These are phyloP conservation scores for Chaenodraco wilsoni DNA, from an alignment of 2,797 vertebrate genomes.

Conservation along the genomic window DNA sequence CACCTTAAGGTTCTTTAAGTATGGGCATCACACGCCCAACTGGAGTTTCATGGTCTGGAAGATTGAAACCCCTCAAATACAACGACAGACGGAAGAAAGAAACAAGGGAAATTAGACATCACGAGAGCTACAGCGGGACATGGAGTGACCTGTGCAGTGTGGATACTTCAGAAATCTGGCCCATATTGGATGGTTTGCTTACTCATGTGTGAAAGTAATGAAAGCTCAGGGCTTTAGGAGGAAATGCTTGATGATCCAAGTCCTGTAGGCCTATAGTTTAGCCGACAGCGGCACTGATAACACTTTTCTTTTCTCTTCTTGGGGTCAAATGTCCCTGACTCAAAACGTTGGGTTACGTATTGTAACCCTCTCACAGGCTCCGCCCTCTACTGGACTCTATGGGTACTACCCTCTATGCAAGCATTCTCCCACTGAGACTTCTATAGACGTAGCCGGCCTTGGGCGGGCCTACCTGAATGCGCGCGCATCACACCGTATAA, in stretches of 20 bases:
- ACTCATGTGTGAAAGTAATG: conserved; percentile 66
- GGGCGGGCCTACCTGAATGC: too few relatives aligned
- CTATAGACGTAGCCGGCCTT: too few relatives aligned
- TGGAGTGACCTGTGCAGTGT: conserved; percentile 56
- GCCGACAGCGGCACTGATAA: conserved; percentile 30
- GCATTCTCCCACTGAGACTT: too few relatives aligned
- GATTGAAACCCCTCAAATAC: conserved; percentile 42
- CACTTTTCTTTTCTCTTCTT: conserved; percentile 26
- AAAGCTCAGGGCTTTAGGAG: conserved; percentile 49
- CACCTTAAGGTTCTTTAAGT: conserved; percentile 59
- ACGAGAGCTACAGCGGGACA: conserved; percentile 50
- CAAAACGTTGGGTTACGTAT: neutral
- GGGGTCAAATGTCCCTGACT: conserved; percentile 11
- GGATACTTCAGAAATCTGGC: conserved; percentile 55
- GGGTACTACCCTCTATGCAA: too few relatives aligned
- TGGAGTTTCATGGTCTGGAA: conserved; percentile 47
- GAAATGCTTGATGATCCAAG: conserved; percentile 61
- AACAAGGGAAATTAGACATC: conserved; percentile 47
- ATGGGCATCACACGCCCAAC: conserved; percentile 61
- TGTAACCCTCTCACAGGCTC: too few relatives aligned
- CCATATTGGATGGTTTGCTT: conserved; percentile 59
- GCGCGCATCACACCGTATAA: too few relatives aligned
- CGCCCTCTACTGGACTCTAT: too few relatives aligned
- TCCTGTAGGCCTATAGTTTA: conserved; percentile 51
- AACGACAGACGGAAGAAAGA: conserved; percentile 48